Conservation (phyloP, 2,888 invertebrate species). For the Molorchus minor region DNA sequence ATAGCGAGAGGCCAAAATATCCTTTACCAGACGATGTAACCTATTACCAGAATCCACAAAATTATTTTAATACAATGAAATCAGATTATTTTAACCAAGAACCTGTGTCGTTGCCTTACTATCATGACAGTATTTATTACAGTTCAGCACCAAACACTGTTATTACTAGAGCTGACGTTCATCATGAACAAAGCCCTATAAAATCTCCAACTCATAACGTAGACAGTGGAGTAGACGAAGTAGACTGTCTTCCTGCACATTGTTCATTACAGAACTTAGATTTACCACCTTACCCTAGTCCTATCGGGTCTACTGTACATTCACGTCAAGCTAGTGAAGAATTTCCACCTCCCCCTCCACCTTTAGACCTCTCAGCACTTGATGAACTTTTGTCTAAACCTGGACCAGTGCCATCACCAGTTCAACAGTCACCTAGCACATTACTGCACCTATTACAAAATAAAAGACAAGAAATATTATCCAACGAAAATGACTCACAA, state of each 20-base stretch:
- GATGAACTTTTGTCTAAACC: slow-evolving; percentile 65
- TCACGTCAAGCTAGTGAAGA: slow-evolving; percentile 89
- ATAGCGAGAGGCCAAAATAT: slow-evolving; percentile 63
- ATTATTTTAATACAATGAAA: slow-evolving; percentile 40
- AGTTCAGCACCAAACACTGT: slow-evolving; percentile 60
- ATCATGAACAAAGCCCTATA: slow-evolving; percentile 80
- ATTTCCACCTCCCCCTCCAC: slow-evolving; percentile 89
- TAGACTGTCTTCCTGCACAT: slow-evolving; percentile 70
- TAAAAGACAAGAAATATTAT: slow-evolving; percentile 70
- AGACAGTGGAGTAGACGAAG: slow-evolving; percentile 70
- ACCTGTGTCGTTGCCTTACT: slow-evolving; percentile 52
- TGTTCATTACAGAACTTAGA: slow-evolving; percentile 65
- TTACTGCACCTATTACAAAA: slow-evolving; percentile 72
- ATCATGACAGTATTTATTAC: slow-evolving; percentile 41
- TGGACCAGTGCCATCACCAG: slow-evolving; percentile 43
- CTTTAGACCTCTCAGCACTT: slow-evolving; percentile 73
- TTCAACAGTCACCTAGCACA: slow-evolving; percentile 55
- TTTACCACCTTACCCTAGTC: slow-evolving; percentile 84
- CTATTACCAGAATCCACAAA: slow-evolving; percentile 56
- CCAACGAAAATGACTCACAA: slow-evolving; percentile 60
- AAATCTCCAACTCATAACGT: slow-evolving; percentile 54
- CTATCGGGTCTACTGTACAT: slow-evolving; percentile 78
- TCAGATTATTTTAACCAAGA: slow-evolving; percentile 36
- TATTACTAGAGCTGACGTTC: slow-evolving; percentile 86
- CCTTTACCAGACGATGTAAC: slow-evolving; percentile 58